Base-by-base conservation (phyloP, 2,113 vertebrate genomes). In the Fulica atra region DNA sequence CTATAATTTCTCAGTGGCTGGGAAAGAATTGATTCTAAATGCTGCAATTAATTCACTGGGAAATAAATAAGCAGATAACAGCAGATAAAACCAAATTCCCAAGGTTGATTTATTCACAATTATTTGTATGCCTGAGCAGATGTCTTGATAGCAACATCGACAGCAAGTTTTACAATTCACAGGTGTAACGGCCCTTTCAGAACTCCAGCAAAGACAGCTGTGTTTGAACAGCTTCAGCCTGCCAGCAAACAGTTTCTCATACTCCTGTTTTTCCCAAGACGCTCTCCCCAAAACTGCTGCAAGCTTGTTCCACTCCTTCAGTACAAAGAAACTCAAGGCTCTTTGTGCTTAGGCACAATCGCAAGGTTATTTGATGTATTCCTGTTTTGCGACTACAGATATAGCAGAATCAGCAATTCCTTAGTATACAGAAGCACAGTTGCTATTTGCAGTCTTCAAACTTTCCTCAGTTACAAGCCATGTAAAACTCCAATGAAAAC, bases 201-300 rank as follows among this genome's bases (percentile, higher is more conserved):
- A 93, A 53, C 46, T 68, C 68, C 79, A 88, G 63, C 28, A 86
- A 71, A 79, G 60, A 28, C 92, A 93, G 60, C 68, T 93, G 92
- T 68, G 60, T 81, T 92, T 90, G 76, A 93, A 89, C 54, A 80
- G 38, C 64, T 92, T 86, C 64, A 88, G 64, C 56, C 76, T 95
- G 29, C 29, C 64, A 74, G 29, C 28, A 71, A 71, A 80, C 35
- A 69, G 7, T 79, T 94, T 91, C 76, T 81, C 33, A 29, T 71
- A 63, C 10, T 77, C 46, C 16, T 28, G 16, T 14, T 94, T 94
- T 93, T 83, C 93, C 81, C 82, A 90, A 86, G 56, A 68, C 3
- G 0, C 46, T 53, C 6, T 56, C 56, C 77, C 68, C 29, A 66
- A 53, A 93, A 66, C 61, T 56, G 16, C 65, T 74, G 60, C 83